Conservation (phyloP, 2,888 invertebrate genomes). For the Agrilus mali region DNA sequence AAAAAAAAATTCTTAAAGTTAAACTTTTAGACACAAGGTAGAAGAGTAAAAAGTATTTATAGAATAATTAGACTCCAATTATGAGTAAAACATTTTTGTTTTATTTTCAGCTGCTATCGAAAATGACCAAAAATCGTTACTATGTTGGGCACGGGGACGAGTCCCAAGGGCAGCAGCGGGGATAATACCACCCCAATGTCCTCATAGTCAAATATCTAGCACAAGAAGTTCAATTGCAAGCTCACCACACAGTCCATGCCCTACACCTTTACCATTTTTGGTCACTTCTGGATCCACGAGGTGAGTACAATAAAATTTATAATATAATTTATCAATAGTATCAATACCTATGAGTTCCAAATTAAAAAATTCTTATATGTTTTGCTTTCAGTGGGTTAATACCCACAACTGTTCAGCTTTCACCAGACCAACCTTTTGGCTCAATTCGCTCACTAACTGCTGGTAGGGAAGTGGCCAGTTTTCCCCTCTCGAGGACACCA, state of each 20-base stretch:
- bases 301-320: constrained; percentile 41
- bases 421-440: constrained; percentile 62
- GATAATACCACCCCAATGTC: constrained; percentile 54
- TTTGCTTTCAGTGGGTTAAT: constrained; percentile 49
- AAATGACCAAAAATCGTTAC: constrained; percentile 24
- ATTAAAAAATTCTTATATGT: constrained; percentile 1
- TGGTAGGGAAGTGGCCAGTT: constrained; percentile 62
- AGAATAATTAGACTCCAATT: no score
- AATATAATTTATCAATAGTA: no score
- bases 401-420: constrained; percentile 52
- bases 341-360: no score
- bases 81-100: not conserved
- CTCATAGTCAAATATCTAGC: constrained; percentile 57
- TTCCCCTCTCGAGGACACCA: constrained; percentile 61
- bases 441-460: constrained; percentile 61
- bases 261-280: constrained; percentile 63
- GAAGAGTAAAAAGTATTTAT: no score
- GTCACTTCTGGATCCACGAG: constrained; percentile 59
- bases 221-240: constrained; percentile 52
- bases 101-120: constrained; percentile 29
- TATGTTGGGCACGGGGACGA: constrained; percentile 32
- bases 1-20: no score
- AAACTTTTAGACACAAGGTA: no score
- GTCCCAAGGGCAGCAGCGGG: constrained; percentile 30
- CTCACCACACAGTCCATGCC: constrained; percentile 54